Evolutionary conservation across 2,888 invertebrate species (phyloP).

Genomic region (Pteria penguin): DNA sequence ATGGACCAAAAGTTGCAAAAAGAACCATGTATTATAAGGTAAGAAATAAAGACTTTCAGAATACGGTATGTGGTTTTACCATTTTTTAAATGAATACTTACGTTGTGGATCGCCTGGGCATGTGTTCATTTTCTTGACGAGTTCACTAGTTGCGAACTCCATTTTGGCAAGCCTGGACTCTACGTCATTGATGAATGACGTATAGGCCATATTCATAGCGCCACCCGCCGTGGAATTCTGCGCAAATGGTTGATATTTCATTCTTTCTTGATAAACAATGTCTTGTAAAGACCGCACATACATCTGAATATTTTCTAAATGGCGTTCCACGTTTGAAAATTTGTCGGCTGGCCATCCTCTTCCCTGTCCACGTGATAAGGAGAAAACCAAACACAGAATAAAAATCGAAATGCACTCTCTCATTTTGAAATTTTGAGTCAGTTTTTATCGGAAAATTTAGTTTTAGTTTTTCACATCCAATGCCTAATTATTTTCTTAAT

Average conservation of each 20-base stretch:
- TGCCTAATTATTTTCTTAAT: no score
- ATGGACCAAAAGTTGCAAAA: no score
- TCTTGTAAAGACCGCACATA: conserved; percentile 24
- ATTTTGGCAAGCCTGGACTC: conserved; percentile 17
- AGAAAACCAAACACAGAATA: conserved; percentile 1
- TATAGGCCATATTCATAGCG: conserved; percentile 25
- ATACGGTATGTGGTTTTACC: no score
- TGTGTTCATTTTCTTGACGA: conserved; percentile 19
- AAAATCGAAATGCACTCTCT: background rate
- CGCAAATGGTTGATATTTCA: conserved; percentile 8
- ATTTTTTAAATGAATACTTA: no score
- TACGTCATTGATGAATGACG: conserved; percentile 32
- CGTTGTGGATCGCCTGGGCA: conserved; percentile 21
- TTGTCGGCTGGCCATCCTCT: conserved; percentile 14
- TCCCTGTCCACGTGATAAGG: conserved; percentile 1
- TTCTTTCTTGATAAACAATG: conserved; percentile 30
- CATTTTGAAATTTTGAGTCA: no score
- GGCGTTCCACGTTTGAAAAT: conserved; percentile 22
- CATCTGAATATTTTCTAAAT: conserved; percentile 26
- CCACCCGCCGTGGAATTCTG: background rate
- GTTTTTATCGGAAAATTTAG: no score
- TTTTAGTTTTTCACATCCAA: no score
- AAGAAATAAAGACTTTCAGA: no score
- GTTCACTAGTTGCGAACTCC: conserved; percentile 11
- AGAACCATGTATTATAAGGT: no score